Evolutionary conservation across 2,888 invertebrate species (phyloP).

Genomic region (Phania funesta): DNA sequence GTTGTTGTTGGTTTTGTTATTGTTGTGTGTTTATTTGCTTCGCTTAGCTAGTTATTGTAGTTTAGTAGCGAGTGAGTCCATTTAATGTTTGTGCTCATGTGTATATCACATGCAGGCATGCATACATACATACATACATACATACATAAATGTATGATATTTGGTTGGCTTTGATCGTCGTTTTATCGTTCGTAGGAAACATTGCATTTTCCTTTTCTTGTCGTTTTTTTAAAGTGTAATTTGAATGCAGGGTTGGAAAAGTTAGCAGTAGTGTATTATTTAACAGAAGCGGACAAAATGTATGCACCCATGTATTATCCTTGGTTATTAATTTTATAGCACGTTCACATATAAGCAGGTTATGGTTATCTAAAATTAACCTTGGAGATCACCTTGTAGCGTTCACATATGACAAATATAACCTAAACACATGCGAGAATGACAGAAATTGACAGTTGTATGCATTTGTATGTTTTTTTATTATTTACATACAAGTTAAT

Average conservation of each 20-base stretch:
- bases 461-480: too few species aligned
- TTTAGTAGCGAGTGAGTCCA: neutral
- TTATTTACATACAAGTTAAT: too few species aligned
- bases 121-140: neutral
- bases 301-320: too few species aligned
- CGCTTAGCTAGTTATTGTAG: slow-evolving; percentile 41
- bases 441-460: too few species aligned
- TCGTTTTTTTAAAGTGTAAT: neutral
- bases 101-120: slow-evolving; percentile 9
- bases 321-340: too few species aligned
- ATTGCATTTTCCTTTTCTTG: slow-evolving; percentile 6
- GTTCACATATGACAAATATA: too few species aligned
- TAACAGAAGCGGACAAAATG: too few species aligned
- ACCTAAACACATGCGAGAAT: too few species aligned
- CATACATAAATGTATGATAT: neutral
- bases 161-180: slow-evolving; percentile 30
- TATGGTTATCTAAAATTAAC: too few species aligned
- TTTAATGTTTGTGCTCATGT: slow-evolving; percentile 13
- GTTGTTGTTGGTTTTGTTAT: slow-evolving; percentile 14
- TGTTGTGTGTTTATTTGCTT: slow-evolving; percentile 58
- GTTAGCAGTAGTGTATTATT: neutral
- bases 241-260: neutral
- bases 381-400: too few species aligned
- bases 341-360: too few species aligned
- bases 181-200: slow-evolving; percentile 22